phyloP scores from a whole-genome alignment of 2,888 invertebrate genomes.

The Copidosoma aretas region DNA sequence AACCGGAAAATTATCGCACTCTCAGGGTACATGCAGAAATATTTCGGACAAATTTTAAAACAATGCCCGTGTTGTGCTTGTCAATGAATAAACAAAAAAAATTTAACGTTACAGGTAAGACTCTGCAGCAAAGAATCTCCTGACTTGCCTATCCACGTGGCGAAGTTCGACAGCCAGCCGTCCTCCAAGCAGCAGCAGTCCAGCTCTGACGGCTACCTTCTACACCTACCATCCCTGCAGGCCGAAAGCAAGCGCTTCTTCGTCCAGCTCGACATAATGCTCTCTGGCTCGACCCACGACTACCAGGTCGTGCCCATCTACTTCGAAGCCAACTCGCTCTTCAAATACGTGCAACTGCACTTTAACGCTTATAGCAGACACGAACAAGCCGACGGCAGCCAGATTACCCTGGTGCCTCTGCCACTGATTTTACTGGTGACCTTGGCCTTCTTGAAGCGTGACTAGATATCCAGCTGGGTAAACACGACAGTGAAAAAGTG shows the following conservation, averaged over 20 bases:
- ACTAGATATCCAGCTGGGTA: constrained; percentile 65
- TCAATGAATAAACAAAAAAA: not conserved
- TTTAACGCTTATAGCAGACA: constrained; percentile 69
- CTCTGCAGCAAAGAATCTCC: constrained; percentile 74
- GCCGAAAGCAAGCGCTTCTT: constrained; percentile 80
- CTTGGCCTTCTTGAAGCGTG: constrained; percentile 71
- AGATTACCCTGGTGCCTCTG: constrained; percentile 75
- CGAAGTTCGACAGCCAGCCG: constrained; percentile 66
- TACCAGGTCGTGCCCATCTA: constrained; percentile 72
- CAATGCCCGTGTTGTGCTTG: not conserved
- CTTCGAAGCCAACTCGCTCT: constrained; percentile 80
- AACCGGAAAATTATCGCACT: constrained; percentile 72
- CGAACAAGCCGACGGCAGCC: constrained; percentile 77
- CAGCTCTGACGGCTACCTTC: constrained; percentile 63
- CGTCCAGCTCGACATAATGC: constrained; percentile 77
- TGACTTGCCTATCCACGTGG: constrained; percentile 72
- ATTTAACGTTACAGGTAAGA: constrained; percentile 61
- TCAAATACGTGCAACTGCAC: constrained; percentile 71
- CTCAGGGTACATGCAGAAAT: constrained; percentile 62
- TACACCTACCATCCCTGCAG: constrained; percentile 81
- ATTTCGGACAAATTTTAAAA: not conserved
- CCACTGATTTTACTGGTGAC: constrained; percentile 70
- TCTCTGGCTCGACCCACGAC: constrained; percentile 74
- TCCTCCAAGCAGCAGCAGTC: constrained; percentile 59
- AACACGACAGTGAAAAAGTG: constrained; percentile 60